phyloP scores from a whole-genome alignment of 2,888 invertebrate species.

The Syrista parreyssii region DNA sequence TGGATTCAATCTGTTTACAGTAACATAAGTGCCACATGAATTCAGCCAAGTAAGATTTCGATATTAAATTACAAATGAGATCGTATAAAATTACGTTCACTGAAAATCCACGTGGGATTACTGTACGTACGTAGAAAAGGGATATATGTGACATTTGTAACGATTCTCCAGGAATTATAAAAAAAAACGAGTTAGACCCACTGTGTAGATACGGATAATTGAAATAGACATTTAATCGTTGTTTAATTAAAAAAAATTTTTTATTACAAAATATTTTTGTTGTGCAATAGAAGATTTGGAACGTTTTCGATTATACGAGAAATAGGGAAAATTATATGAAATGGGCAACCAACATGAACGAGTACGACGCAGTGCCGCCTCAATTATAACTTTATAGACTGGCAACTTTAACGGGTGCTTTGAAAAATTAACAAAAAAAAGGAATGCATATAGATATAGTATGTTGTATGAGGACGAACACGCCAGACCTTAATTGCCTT shows the following conservation, averaged over 20 bases:
- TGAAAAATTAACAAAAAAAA: slow-evolving; percentile 1
- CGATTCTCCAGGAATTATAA: background rate
- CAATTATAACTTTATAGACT: slow-evolving; percentile 6
- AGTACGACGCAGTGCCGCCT: background rate
- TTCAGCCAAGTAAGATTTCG: background rate
- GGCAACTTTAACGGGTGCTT: background rate
- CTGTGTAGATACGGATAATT: background rate
- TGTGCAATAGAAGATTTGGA: too few relatives aligned
- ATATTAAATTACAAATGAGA: background rate
- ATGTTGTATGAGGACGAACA: background rate
- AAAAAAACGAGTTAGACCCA: background rate
- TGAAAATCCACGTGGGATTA: background rate
- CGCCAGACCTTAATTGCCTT: slow-evolving; percentile 1
- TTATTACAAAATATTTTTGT: too few relatives aligned
- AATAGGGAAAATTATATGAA: background rate
- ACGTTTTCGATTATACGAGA: background rate
- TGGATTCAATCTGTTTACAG: background rate
- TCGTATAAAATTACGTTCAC: background rate
- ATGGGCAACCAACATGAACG: background rate
- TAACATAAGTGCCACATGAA: background rate
- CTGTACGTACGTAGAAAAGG: background rate
- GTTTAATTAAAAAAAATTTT: background rate
- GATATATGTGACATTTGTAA: background rate
- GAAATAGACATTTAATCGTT: background rate
- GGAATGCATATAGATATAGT: background rate